Evolutionary conservation across 2,797 vertebrate species (phyloP).

Genomic region (Enteromius radiatus): DNA sequence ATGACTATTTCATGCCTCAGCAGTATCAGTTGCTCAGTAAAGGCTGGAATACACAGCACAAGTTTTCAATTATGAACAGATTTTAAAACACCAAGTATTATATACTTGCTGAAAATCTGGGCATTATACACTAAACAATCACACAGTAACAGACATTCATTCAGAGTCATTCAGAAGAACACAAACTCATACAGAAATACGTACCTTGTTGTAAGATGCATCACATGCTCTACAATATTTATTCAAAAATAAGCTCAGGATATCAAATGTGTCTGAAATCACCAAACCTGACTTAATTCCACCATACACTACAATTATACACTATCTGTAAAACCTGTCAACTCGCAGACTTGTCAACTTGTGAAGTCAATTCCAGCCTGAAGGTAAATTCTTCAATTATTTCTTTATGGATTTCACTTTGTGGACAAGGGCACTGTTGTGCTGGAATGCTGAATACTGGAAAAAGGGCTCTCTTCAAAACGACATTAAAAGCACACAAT

Average conservation of each 20-base stretch:
- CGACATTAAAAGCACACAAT: too few species aligned
- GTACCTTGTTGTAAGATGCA: not conserved
- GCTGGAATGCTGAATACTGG: not conserved
- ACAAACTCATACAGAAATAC: not conserved
- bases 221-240: not conserved
- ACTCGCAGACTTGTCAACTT: not conserved
- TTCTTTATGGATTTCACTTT: not conserved
- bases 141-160: not conserved
- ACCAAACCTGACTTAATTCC: not conserved
- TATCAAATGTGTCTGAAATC: not conserved
- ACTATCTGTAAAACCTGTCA: not conserved
- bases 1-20: not conserved
- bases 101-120: not conserved
- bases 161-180: not conserved
- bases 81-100: not conserved
- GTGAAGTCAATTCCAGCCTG: not conserved
- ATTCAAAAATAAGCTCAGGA: not conserved
- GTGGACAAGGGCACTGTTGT: not conserved
- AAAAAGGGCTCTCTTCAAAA: not conserved
- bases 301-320: not conserved
- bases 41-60: not conserved
- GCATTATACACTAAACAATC: not conserved
- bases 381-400: not conserved
- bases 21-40: not conserved
- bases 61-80: not conserved